phyloP scores from a whole-genome alignment of 2,113 vertebrate species.

The Oncorhynchus clarkii region DNA sequence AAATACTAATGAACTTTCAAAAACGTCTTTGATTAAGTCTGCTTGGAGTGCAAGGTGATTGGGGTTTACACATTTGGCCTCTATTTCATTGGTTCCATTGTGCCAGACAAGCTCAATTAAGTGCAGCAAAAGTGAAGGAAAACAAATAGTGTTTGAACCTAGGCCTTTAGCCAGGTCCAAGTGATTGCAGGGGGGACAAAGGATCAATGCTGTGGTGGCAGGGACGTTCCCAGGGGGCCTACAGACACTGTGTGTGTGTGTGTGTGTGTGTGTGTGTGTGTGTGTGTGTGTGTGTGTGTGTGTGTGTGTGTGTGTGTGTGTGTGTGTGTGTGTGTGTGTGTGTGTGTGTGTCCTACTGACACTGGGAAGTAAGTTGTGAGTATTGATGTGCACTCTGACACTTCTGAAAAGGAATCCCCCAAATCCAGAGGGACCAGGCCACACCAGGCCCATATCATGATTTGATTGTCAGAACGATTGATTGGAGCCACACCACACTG shows the following conservation, averaged over 20 bases:
- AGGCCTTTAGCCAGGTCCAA: background rate
- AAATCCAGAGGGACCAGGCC: slow-evolving; percentile 24
- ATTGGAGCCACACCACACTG: slow-evolving; percentile 10
- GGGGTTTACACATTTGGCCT: too few species aligned
- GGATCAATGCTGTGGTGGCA: slow-evolving; percentile 22
- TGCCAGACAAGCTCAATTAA: too few species aligned
- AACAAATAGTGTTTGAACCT: background rate
- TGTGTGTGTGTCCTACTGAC: background rate
- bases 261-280: too few species aligned
- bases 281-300: too few species aligned
- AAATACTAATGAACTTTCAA: too few species aligned
- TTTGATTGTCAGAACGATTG: slow-evolving; percentile 22
- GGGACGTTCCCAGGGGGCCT: too few species aligned
- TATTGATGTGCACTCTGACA: slow-evolving; percentile 48
- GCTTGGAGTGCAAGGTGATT: too few species aligned
- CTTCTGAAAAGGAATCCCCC: slow-evolving; percentile 33
- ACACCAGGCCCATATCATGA: slow-evolving; percentile 12
- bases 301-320: background rate
- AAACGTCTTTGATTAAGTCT: too few species aligned
- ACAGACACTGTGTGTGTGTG: background rate
- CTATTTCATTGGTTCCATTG: too few species aligned
- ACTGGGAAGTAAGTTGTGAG: slow-evolving; percentile 26
- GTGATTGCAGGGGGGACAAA: background rate
- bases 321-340: background rate
- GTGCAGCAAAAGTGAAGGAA: background rate